Evolutionary conservation across 2,113 vertebrate species (phyloP).

Genomic region (Ahaetulla prasina): DNA sequence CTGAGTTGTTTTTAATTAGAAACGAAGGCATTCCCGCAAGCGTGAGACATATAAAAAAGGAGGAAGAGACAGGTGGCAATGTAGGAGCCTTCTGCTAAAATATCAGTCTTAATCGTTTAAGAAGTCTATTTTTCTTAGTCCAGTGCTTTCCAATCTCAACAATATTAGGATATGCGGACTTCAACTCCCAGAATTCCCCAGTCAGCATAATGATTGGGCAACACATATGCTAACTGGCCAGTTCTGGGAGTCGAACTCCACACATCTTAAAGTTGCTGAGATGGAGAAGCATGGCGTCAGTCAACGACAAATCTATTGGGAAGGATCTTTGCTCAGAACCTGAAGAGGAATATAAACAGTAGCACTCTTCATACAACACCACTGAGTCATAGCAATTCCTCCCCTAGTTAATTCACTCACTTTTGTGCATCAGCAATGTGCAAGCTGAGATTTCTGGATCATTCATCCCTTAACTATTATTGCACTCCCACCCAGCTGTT

Average conservation of each 20-base stretch:
- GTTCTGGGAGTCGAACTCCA: not conserved
- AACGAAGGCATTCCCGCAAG: not conserved
- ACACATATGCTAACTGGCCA: not conserved
- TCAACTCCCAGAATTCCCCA: not conserved
- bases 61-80: not conserved
- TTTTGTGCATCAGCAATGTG: not conserved
- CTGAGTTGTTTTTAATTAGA: not conserved
- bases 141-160: not conserved
- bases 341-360: not conserved
- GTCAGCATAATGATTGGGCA: not conserved
- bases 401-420: not conserved
- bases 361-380: not conserved
- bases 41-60: not conserved
- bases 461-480: not conserved
- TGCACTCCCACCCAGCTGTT: not conserved
- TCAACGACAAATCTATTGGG: not conserved
- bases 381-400: not conserved
- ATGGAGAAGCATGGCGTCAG: not conserved
- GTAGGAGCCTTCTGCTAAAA: not conserved
- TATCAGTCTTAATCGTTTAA: not conserved
- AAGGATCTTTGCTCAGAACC: not conserved
- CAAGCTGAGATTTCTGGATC: not conserved
- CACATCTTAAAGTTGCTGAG: not conserved
- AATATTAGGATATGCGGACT: not conserved
- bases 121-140: not conserved